phyloP scores from a whole-genome alignment of 2,797 vertebrate genomes.

The Numenius phaeopus region DNA sequence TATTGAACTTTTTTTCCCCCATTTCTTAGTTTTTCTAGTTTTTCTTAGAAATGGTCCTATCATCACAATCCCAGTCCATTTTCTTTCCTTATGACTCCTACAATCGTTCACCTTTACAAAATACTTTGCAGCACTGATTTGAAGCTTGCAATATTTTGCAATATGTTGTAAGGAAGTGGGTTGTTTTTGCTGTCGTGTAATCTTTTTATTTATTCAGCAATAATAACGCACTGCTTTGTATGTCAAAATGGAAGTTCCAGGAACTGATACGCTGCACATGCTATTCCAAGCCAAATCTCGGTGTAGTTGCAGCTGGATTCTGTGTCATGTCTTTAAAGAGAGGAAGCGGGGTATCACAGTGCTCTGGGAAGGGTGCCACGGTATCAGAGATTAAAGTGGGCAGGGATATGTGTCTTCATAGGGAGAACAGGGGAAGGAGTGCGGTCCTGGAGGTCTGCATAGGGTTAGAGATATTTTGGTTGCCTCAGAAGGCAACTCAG shows the following conservation, averaged over 20 bases:
- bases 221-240: not conserved
- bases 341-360: not conserved
- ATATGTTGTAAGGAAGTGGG: not conserved
- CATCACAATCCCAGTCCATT: not conserved
- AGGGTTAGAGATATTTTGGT: not conserved
- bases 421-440: not conserved
- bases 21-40: too few species aligned
- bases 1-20: not conserved
- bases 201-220: conserved; percentile 33
- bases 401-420: not conserved
- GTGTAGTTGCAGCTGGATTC: conserved; percentile 25
- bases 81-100: not conserved
- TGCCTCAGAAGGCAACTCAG: not conserved
- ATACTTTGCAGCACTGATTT: not conserved
- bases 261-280: not conserved
- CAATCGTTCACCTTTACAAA: not conserved
- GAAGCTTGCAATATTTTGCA: not conserved
- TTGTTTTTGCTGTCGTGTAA: not conserved
- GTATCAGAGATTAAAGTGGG: not conserved
- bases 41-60: not conserved
- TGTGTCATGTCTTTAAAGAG: conserved; percentile 16
- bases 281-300: not conserved
- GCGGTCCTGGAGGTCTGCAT: not conserved
- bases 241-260: conserved; percentile 36
- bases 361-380: conserved; percentile 10